phyloP scores from a whole-genome alignment of 2,113 vertebrate genomes.

The Caranx melampygus region DNA sequence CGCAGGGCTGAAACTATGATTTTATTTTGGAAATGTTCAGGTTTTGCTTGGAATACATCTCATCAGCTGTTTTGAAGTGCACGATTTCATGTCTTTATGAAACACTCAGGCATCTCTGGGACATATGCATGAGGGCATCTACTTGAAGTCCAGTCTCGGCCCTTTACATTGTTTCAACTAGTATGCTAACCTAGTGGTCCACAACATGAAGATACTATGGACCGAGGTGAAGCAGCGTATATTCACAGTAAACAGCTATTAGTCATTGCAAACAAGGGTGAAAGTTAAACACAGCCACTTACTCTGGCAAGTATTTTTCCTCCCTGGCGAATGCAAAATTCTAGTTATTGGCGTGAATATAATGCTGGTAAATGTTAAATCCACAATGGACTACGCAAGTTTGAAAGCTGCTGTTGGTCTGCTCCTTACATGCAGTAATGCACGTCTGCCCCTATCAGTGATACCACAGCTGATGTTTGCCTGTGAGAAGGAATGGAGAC shows the following conservation, averaged over 20 bases:
- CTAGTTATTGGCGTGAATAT: background rate
- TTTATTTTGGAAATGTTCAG: constrained; percentile 44
- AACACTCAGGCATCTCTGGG: constrained; percentile 14
- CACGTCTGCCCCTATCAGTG: background rate
- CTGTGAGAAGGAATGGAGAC: constrained; percentile 16
- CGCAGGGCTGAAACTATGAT: constrained; percentile 33
- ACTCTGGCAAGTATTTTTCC: background rate
- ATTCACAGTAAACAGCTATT: background rate
- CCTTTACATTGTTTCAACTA: constrained; percentile 8
- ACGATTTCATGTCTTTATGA: constrained; percentile 17
- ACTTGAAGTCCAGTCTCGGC: constrained; percentile 13
- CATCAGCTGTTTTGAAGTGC: constrained; percentile 8
- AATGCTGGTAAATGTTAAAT: background rate
- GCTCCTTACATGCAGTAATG: background rate
- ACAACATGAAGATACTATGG: background rate
- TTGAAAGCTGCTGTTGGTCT: background rate
- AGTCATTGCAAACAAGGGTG: background rate
- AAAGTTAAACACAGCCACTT: background rate
- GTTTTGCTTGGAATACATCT: constrained; percentile 53
- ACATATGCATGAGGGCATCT: constrained; percentile 57
- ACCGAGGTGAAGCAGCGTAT: background rate
- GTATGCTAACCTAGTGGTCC: constrained; percentile 26
- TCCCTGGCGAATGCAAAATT: background rate
- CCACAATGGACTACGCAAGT: background rate
- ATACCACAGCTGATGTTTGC: constrained; percentile 10